These are phyloP conservation scores for Glareola pratincola DNA, from an alignment of 2,113 vertebrate species.

Conservation along the genomic window DNA sequence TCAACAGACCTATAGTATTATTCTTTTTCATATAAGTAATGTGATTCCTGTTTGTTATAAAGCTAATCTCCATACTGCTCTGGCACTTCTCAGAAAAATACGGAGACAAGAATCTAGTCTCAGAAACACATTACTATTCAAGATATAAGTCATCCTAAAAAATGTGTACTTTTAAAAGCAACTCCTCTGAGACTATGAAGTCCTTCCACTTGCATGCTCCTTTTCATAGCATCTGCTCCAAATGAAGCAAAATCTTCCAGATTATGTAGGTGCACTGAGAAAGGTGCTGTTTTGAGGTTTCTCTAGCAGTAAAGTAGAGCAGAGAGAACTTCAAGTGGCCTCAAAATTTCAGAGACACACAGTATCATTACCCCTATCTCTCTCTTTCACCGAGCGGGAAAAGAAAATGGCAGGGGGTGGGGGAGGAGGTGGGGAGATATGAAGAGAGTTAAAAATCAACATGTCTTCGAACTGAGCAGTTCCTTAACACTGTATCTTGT, in stretches of 20 bases:
- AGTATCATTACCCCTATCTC: rapidly evolving
- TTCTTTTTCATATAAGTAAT: background rate
- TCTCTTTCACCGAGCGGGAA: background rate
- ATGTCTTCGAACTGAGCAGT: background rate
- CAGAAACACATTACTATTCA: background rate
- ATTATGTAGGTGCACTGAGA: background rate
- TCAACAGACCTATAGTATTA: background rate
- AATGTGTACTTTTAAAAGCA: background rate
- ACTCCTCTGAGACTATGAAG: background rate
- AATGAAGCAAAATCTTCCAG: background rate
- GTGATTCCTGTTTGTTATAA: background rate
- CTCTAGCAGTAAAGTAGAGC: background rate
- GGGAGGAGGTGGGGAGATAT: background rate
- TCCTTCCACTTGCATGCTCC: background rate
- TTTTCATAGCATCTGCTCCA: background rate
- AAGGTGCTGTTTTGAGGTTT: background rate
- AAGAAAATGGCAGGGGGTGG: background rate
- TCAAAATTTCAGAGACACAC: background rate
- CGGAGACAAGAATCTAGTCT: background rate
- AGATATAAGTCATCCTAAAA: background rate
- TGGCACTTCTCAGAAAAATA: background rate
- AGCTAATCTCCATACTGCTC: background rate
- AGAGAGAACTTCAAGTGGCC: background rate
- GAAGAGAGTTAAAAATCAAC: background rate
- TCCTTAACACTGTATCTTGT: background rate